Evolutionary conservation across 1,140 invertebrate species (phyloP), one percentile per base, ranked within the genome.

Genomic region (Drosophila sulfurigaster): DNA sequence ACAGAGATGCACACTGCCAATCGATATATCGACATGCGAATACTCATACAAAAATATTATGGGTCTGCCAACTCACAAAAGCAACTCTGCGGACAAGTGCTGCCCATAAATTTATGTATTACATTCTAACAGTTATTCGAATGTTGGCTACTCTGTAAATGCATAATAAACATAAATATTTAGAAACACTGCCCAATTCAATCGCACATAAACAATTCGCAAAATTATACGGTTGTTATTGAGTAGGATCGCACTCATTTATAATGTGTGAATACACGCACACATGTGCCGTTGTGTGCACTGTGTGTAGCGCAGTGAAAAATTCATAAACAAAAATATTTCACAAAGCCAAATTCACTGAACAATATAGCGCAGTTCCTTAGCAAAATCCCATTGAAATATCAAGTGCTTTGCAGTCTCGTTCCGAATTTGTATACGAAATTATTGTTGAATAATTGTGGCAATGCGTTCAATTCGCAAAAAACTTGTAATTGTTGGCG

Each of bases 401-500:
- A 30, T 49, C 13, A 6, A 63, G 35, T 64, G 45, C 15, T 43
- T 28, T 3, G 30, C n/a, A 15, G 30, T 13, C 30, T 28, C 48
- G 20, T 35, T 49, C 28, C 16, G 7, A 45, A 8, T 15, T 28
- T 28, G 15, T 62, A 8, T 20, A 38, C 5, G 16, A 46, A 38
- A 38, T 38, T 38, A 64, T 64, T 51, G 10, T 13, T 58, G 7
- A 20, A 10, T 7, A 30, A 51, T 67, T 67, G 15, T 43, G 57
- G 57, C 6, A 13, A 99, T 99, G 98, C 97, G 98, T 94, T 97
- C 98, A 92, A 99, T 99, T 93, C 95, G 98, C 91, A 99, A 99
- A 95, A 99, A 99, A 95, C 94, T 99, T 93, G 98, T 99, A 80
- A 99, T 99, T 93, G 98, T 99, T 68, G 98, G 98, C 90, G 98